Conservation (phyloP, 1,140 invertebrate species). For the Berghia stephanieae region DNA sequence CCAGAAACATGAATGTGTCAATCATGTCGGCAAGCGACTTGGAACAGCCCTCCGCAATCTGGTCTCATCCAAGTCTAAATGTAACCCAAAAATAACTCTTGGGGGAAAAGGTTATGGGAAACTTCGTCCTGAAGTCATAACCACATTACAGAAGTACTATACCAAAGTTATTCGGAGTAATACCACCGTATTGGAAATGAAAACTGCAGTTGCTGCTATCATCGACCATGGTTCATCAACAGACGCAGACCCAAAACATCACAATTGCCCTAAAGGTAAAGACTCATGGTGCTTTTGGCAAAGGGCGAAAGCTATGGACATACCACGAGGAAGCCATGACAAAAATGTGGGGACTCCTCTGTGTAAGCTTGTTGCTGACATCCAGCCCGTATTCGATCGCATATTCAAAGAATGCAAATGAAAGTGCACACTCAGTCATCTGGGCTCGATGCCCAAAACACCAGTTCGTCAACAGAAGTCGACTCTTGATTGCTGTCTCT, state of each 20-base stretch:
- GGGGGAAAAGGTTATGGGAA: conserved; percentile 21
- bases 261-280: neutral
- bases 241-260: conserved; percentile 14
- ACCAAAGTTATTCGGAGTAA: conserved; percentile 8
- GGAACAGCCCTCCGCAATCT: conserved; percentile 27
- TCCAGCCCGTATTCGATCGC: no score
- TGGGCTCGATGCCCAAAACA: no score
- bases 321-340: neutral
- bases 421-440: no score
- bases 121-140: conserved; percentile 10
- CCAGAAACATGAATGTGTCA: conserved; percentile 31
- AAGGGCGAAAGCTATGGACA: neutral
- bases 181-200: neutral
- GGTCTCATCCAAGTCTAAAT: neutral
- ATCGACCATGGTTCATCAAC: conserved; percentile 14
- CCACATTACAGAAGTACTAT: conserved; percentile 21
- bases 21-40: conserved; percentile 27
- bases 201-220: conserved; percentile 12
- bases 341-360: conserved; percentile 8
- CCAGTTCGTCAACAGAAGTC: no score
- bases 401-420: no score
- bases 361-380: neutral
- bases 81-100: conserved; percentile 10
- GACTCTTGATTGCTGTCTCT: no score
- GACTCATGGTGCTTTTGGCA: conserved; percentile 25